Conservation (phyloP, 92 coral and sea anemone species). For the Porites lobata region DNA sequence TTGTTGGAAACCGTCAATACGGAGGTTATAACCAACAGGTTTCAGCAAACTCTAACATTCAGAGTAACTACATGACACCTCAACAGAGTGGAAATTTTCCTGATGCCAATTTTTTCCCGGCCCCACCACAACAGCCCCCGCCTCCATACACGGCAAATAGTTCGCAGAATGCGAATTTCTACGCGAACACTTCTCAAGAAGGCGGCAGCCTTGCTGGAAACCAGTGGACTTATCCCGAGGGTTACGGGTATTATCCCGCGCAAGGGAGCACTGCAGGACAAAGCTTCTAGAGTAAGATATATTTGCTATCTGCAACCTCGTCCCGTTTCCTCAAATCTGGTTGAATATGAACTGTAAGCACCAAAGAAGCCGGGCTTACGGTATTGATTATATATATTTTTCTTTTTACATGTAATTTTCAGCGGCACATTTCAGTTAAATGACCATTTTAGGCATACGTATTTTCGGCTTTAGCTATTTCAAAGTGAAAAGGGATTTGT, state of each 20-base stretch:
- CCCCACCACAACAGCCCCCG: constrained; percentile 42
- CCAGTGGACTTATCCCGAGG: constrained; percentile 58
- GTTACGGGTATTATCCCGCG: constrained; percentile 57
- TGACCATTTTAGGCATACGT: too few relatives aligned
- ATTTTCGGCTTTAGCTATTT: too few relatives aligned
- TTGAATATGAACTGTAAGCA: neutral
- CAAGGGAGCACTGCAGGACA: constrained; percentile 52
- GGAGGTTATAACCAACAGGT: constrained; percentile 28
- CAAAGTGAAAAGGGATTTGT: too few relatives aligned
- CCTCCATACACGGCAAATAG: constrained; percentile 46
- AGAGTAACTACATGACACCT: constrained; percentile 26
- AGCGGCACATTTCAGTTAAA: too few relatives aligned
- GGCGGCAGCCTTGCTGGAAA: constrained; percentile 16
- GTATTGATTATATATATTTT: neutral
- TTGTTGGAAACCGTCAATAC: constrained; percentile 21
- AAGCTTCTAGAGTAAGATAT: neutral
- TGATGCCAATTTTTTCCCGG: constrained; percentile 17
- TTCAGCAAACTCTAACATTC: constrained; percentile 20
- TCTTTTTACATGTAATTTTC: too few relatives aligned
- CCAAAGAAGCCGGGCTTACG: too few relatives aligned
- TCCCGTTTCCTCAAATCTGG: neutral
- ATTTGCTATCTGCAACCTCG: neutral
- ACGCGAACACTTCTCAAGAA: constrained; percentile 15
- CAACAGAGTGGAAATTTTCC: constrained; percentile 44
- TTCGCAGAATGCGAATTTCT: constrained; percentile 23